A percentile compares a stretch with the other conserved stretches of the same genome.
Evolutionary conservation across 2,113 vertebrate genomes (phyloP).

Genomic region (Camelus bactrianus): DNA sequence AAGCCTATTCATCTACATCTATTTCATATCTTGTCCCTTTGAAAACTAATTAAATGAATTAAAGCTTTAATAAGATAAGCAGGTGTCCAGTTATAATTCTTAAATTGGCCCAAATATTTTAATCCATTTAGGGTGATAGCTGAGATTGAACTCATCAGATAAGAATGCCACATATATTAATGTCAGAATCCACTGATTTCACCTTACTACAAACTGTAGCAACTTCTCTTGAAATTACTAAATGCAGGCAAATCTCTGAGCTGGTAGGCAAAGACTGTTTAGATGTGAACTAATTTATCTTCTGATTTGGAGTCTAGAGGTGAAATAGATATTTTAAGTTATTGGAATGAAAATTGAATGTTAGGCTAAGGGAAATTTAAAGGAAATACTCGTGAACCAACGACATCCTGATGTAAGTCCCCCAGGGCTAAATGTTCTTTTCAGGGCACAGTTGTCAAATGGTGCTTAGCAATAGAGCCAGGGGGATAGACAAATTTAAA

Average conservation of each 20-base stretch:
- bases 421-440: not conserved
- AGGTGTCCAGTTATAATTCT: constrained; percentile 63
- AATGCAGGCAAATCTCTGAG: constrained; percentile 57
- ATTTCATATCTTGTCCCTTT: constrained; percentile 88
- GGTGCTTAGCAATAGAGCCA: constrained; percentile 88
- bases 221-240: constrained; percentile 56
- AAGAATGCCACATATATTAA: constrained; percentile 43
- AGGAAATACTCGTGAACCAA: constrained; percentile 51
- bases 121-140: constrained; percentile 5
- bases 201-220: constrained; percentile 37
- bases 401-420: constrained; percentile 22
- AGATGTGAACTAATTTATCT: constrained; percentile 68
- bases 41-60: constrained; percentile 74
- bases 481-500: constrained; percentile 86
- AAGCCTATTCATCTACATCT: constrained; percentile 89
- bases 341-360: constrained; percentile 75
- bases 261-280: constrained; percentile 45
- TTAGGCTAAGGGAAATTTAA: constrained; percentile 57
- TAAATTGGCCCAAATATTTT: constrained; percentile 52
- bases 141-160: constrained; percentile 43
- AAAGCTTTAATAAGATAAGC: constrained; percentile 69
- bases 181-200: constrained; percentile 68
- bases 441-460: not conserved
- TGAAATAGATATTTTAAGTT: constrained; percentile 57
- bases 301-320: constrained; percentile 64